These are phyloP conservation scores for Struthio camelus DNA, from an alignment of 2,113 vertebrate genomes.

Conservation along the genomic window DNA sequence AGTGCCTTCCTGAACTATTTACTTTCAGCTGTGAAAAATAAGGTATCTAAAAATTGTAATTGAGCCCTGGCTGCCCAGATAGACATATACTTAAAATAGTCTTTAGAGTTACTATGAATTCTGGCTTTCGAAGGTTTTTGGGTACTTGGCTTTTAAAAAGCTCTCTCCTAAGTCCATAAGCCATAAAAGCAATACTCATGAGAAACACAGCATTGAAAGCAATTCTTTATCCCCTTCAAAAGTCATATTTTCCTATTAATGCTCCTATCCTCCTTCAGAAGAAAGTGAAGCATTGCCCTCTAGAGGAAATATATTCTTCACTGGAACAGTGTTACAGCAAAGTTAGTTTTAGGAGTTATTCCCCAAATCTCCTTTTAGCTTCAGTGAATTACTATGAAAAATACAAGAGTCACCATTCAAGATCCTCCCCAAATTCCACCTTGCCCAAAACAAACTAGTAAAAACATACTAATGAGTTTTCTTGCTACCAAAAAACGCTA, in stretches of 20 bases:
- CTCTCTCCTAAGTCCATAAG: background rate
- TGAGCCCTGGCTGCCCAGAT: background rate
- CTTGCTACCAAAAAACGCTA: background rate
- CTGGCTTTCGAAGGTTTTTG: background rate
- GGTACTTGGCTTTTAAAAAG: background rate
- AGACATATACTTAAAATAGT: background rate
- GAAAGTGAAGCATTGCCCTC: constrained; percentile 54
- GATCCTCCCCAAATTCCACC: background rate
- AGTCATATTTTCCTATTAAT: background rate
- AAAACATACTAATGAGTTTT: background rate
- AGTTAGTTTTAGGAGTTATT: background rate
- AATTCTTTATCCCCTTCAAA: background rate
- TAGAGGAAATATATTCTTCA: constrained; percentile 30
- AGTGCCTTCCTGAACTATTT: background rate
- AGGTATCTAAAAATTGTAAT: background rate
- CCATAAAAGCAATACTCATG: background rate
- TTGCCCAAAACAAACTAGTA: background rate
- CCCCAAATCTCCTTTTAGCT: background rate
- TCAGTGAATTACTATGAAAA: background rate
- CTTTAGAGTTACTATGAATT: background rate
- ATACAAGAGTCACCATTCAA: background rate
- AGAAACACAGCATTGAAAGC: background rate
- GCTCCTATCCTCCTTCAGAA: background rate
- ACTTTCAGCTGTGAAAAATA: background rate
- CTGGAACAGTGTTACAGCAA: background rate